A percentile compares a stretch with the other conserved stretches of the same genome.
Conservation (phyloP, 2,113 vertebrate species). For the Gymnocephalus cernua region DNA sequence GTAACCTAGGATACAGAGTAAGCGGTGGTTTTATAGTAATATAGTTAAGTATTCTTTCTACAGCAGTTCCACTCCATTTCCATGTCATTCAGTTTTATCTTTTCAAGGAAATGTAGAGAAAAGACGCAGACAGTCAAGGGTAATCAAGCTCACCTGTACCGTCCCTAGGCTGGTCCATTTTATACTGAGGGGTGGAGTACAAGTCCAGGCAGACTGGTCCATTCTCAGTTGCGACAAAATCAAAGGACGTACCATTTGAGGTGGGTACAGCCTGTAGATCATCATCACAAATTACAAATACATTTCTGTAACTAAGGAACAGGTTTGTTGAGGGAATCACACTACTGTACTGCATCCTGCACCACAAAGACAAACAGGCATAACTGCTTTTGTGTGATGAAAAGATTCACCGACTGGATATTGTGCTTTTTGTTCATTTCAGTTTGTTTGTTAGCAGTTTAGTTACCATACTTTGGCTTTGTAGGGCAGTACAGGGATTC, state of each 20-base stretch:
- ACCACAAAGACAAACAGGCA: conserved; percentile 51
- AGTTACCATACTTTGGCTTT: conserved; percentile 48
- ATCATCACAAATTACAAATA: conserved; percentile 16
- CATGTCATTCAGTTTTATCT: background rate
- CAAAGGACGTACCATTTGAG: conserved; percentile 93
- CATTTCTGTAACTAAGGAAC: background rate
- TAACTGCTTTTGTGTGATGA: background rate
- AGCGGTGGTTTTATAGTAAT: background rate
- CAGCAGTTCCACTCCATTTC: background rate
- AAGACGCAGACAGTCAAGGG: background rate
- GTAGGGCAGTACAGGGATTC: conserved; percentile 7
- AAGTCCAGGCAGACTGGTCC: conserved; percentile 91
- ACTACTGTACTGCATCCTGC: background rate
- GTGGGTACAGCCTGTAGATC: conserved; percentile 87
- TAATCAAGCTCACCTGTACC: conserved; percentile 81
- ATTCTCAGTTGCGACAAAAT: conserved; percentile 90
- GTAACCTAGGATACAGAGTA: background rate
- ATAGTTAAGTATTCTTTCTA: background rate
- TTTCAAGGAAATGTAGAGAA: background rate
- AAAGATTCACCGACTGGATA: background rate
- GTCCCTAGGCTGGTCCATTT: conserved; percentile 84
- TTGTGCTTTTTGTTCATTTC: background rate
- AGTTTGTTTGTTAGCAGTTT: background rate
- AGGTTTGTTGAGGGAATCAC: background rate
- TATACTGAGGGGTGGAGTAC: conserved; percentile 95